A percentile compares a stretch with the other conserved stretches of the same genome.
Conservation (phyloP, 37 sponge, comb jelly and placozoan genomes). For the Halichondria panicea region DNA sequence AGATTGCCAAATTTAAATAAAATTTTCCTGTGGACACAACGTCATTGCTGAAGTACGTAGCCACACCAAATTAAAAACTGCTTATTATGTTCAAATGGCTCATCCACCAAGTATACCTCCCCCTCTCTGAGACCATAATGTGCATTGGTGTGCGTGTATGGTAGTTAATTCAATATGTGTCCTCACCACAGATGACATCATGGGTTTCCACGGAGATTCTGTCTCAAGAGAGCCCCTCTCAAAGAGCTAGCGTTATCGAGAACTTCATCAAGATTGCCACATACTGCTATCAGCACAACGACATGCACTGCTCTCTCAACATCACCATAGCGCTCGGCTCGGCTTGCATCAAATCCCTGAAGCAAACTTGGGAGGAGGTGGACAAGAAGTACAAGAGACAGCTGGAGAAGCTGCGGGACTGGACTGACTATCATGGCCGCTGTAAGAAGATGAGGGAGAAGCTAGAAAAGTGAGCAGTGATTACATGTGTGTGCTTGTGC, state of each 20-base stretch:
- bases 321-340: conserved; percentile 71
- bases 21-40: no score
- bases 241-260: conserved; percentile 59
- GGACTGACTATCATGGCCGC: conserved; percentile 52
- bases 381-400: conserved; percentile 51
- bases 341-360: conserved; percentile 44
- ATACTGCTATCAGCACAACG: conserved; percentile 68
- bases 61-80: no score
- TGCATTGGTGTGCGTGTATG: no score
- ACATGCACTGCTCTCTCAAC: conserved; percentile 67
- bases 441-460: conserved; percentile 76
- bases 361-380: conserved; percentile 62
- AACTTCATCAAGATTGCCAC: conserved; percentile 68
- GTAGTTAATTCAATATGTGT: no score
- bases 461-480: conserved; percentile 39
- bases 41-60: no score
- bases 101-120: no score
- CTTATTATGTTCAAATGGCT: no score
- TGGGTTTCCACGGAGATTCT: conserved; percentile 83
- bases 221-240: conserved; percentile 25
- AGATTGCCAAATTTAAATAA: no score
- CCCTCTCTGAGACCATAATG: no score
- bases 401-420: conserved; percentile 43
- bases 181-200: conserved; percentile 52
- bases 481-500: not conserved